Evolutionary conservation across 2,888 invertebrate species (phyloP).

Genomic region (Pecten maximus): DNA sequence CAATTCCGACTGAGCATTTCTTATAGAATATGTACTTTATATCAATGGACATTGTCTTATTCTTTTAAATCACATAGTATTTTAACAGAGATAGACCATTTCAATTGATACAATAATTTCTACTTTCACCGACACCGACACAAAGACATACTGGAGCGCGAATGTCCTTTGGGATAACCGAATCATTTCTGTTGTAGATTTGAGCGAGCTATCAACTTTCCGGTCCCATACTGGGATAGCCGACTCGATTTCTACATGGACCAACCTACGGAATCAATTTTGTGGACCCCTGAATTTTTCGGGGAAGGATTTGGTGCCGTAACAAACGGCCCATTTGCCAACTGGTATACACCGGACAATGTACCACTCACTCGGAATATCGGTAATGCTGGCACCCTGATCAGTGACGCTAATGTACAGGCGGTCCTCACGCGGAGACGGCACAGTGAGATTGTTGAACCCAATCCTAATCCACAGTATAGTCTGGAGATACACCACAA

Average conservation of each 20-base stretch:
- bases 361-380: not conserved
- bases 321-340: not conserved
- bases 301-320: constrained; percentile 20
- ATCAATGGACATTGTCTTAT: too few species aligned
- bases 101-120: too few species aligned
- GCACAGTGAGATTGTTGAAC: not conserved
- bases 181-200: not conserved
- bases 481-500: constrained; percentile 41
- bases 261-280: not conserved
- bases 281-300: not conserved
- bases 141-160: too few species aligned
- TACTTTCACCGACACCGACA: too few species aligned
- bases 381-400: not conserved
- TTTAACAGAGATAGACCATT: too few species aligned
- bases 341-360: constrained; percentile 13
- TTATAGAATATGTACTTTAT: too few species aligned
- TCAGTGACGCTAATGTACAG: not conserved
- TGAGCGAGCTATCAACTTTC: not conserved
- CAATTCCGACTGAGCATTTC: too few species aligned
- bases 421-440: not conserved
- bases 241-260: not conserved
- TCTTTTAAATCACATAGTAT: too few species aligned
- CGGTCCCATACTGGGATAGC: constrained; percentile 1
- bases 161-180: too few species aligned
- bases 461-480: not conserved